Base-by-base conservation (phyloP, 1,140 invertebrate species). In the Penaeus japonicus region DNA sequence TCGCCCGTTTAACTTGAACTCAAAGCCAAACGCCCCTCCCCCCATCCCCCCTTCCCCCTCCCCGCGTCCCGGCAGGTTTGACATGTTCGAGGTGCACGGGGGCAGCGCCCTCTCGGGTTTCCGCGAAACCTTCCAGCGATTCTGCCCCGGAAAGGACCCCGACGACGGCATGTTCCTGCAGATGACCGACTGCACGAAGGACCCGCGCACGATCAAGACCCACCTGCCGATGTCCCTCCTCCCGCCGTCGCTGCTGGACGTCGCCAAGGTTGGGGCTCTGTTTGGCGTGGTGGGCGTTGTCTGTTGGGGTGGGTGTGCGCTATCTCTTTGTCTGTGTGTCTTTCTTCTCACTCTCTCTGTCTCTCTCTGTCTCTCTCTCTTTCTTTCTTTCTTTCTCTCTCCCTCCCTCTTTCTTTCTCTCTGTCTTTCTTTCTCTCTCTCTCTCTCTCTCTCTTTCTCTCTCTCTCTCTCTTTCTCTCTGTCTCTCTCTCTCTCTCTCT, bases 211-310 rank as follows among this genome's bases (percentile, higher is more conserved):
- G 55, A 87, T 90, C 70, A 90, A 90, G 73, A 90, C 82, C 30
- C 90, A 90, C 62, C 78, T 90, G 5, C 78, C 89, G 0, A 55
- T 89, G 53, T 70, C 75, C 35, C 39, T 90, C 17, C 80, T 90
- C 24, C 75, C 89, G 5, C 70, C 82, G 17, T 70, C 81, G 20
- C 53, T 90, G 27, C 84, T 89, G 59, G 84, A 83, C 22, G 87
- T 53, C 27, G 27, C 73, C 62, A 92, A 98, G 96, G 95, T 98
- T 1, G 96, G 65, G 35, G 35, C 35, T 39, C 2, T 39, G 35
- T 39, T 39, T 39, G 35, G 35, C 35, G 2, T 39, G 2, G 35
- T 39, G 2, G 2, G 2, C 7, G 35, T 39, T 39, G 35, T 39
- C 35, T 39, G n/a, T n/a, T n/a, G n/a, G n/a, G n/a, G n/a, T n/a